Evolutionary conservation across 2,888 invertebrate genomes (phyloP).

Genomic region (Tenthredo mesomela): DNA sequence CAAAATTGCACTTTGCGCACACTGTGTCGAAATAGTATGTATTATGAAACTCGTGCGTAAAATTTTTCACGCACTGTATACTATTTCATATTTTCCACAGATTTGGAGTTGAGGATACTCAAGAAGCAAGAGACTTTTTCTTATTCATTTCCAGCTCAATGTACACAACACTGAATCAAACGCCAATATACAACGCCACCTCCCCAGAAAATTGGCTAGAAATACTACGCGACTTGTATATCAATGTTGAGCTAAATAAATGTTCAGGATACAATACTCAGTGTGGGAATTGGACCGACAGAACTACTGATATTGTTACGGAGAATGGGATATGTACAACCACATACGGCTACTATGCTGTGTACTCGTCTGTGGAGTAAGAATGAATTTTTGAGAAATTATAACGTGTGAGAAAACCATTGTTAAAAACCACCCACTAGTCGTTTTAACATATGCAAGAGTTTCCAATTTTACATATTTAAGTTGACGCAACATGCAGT

Average conservation of each 20-base stretch:
- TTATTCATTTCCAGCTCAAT: conserved; percentile 59
- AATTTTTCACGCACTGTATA: too few species aligned
- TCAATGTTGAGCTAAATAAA: conserved; percentile 42
- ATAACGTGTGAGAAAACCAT: too few species aligned
- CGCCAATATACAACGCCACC: conserved; percentile 59
- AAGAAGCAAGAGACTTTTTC: conserved; percentile 63
- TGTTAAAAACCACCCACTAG: background rate
- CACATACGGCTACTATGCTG: conserved; percentile 54
- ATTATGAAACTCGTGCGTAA: too few species aligned
- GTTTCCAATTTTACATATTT: background rate
- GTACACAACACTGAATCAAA: conserved; percentile 59
- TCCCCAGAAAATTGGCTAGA: conserved; percentile 64
- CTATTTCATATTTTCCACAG: conserved; percentile 56
- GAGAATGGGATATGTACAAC: conserved; percentile 65
- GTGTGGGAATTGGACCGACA: conserved; percentile 26
- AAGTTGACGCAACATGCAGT: background rate
- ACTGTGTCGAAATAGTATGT: too few species aligned
- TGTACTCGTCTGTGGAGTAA: conserved; percentile 63
- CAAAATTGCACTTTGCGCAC: too few species aligned
- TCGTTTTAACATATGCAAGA: background rate
- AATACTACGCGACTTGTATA: conserved; percentile 65
- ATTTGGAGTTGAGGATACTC: conserved; percentile 62
- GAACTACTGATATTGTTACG: conserved; percentile 58
- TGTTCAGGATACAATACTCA: background rate
- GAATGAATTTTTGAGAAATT: conserved; percentile 32